phyloP scores from a whole-genome alignment of 2,888 invertebrate genomes.

The Drosophila antonietae region DNA sequence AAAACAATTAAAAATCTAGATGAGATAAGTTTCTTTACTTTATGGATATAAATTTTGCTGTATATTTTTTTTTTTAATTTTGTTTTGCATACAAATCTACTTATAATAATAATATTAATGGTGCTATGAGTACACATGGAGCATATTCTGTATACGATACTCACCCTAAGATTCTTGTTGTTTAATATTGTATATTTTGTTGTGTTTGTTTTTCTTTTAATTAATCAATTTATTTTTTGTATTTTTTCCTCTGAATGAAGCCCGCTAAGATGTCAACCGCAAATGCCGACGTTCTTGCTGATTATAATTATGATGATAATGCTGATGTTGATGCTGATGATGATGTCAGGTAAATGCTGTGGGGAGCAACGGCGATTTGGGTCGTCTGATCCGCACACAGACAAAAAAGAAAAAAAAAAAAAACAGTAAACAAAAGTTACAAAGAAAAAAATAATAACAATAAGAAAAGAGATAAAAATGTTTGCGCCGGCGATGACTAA shows the following conservation, averaged over 20 bases:
- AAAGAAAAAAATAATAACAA: constrained; percentile 9
- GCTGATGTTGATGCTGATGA: constrained; percentile 20
- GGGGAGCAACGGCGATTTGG: constrained; percentile 17
- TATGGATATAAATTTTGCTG: too few species aligned
- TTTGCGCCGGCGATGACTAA: constrained; percentile 38
- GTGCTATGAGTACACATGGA: background rate
- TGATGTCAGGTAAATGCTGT: constrained; percentile 60
- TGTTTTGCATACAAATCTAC: too few species aligned
- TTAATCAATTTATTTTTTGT: constrained; percentile 1
- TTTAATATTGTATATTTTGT: background rate
- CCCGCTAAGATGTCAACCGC: constrained; percentile 74
- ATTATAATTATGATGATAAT: constrained; percentile 26
- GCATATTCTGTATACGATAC: background rate
- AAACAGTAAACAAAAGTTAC: constrained; percentile 2
- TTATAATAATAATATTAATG: background rate
- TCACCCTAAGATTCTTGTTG: constrained; percentile 25
- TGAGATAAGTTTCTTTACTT: too few species aligned
- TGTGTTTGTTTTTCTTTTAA: constrained; percentile 18
- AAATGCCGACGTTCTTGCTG: constrained; percentile 48
- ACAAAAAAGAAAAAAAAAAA: too few species aligned
- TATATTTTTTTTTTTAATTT: too few species aligned
- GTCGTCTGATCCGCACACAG: constrained; percentile 26
- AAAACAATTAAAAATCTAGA: too few species aligned
- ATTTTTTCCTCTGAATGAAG: constrained; percentile 49
- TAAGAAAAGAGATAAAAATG: constrained; percentile 9